A percentile compares a stretch with the other conserved stretches of the same genome.
Conservation (phyloP, 2,797 vertebrate species). For the Benthosema pterotum region DNA sequence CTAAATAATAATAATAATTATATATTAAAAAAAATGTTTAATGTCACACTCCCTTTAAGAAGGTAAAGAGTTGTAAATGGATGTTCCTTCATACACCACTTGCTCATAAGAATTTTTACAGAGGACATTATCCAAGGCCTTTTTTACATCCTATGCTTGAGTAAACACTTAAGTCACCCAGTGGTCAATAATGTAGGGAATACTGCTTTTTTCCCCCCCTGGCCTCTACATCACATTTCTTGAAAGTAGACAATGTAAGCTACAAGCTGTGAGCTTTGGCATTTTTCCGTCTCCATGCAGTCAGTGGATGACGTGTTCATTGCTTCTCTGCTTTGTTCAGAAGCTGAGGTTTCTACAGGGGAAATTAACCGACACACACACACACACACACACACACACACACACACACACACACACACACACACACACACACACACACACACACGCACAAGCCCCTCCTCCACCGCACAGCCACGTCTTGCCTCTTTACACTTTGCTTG, state of each 20-base stretch:
- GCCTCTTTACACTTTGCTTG: slow-evolving; percentile 65
- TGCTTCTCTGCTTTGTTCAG: slow-evolving; percentile 22
- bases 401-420: no score
- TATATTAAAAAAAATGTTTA: no score
- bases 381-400: no score
- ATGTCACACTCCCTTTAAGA: no score
- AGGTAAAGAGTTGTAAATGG: no score
- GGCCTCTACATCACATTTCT: no score
- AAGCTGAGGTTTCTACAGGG: slow-evolving; percentile 58
- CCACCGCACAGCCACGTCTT: slow-evolving; percentile 45
- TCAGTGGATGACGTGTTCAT: not conserved
- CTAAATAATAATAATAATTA: no score
- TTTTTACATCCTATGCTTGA: slow-evolving; percentile 46
- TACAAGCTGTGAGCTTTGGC: no score
- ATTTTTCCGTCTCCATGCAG: slow-evolving; percentile 9
- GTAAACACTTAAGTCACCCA: slow-evolving; percentile 7
- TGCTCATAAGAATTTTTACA: not conserved
- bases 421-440: not conserved
- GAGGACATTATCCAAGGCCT: not conserved
- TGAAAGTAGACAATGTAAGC: no score
- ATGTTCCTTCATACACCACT: not conserved
- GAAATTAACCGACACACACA: slow-evolving; percentile 8
- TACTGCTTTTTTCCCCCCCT: no score
- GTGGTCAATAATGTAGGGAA: no score
- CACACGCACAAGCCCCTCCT: slow-evolving; percentile 26